Base-by-base conservation (phyloP, 2,888 invertebrate species). In the Plagiodera versicolora region DNA sequence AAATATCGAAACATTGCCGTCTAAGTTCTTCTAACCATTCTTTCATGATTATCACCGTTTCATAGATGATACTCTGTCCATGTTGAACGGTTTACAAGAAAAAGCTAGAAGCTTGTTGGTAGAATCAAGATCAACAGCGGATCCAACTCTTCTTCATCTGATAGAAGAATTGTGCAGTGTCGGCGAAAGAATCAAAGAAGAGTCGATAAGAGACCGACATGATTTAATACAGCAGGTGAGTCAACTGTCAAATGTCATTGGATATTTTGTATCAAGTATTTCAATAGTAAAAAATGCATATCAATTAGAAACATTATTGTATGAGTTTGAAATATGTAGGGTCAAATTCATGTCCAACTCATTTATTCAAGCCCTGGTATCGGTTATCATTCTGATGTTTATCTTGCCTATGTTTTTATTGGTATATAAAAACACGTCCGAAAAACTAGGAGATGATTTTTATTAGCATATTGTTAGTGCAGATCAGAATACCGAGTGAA, bases 181-280 rank as follows among this genome's bases (percentile, higher is more conserved):
- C 73, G 83, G 82, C 67, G 84, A 86, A 70, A 83, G 83, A 63
- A 84, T 89, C 60, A 78, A 87, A 10, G 91, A 91, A 57, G 84
- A 83, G 28, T 82, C 87, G 39, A 86, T 84, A 67, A 83, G 81
- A 52, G 91, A 91, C 69, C 83, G 85, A 19, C 88, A 89, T 66
- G 92, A 92, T 75, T 79, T 92, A 65, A 85, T 87, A 49, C 86
- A 88, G 61, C 92, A 92, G 88, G 92, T 92, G 75, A 80, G 58
- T 39, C 5, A 10, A 19, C 2, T 8, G 9, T 16, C 39, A n/a
- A 39, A 39, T n/a, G 39, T 14, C 16, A n/a, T 14, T 39, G 39
- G 2, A 39, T 39, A 5, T 14, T 39, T 39, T 39, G n/a, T n/a
- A n/a, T n/a, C n/a, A n/a, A n/a, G n/a, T n/a, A n/a, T n/a, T n/a